Conservation (phyloP, 53 echinoderm and acorn worm genomes). For the Holothuria scabra region DNA sequence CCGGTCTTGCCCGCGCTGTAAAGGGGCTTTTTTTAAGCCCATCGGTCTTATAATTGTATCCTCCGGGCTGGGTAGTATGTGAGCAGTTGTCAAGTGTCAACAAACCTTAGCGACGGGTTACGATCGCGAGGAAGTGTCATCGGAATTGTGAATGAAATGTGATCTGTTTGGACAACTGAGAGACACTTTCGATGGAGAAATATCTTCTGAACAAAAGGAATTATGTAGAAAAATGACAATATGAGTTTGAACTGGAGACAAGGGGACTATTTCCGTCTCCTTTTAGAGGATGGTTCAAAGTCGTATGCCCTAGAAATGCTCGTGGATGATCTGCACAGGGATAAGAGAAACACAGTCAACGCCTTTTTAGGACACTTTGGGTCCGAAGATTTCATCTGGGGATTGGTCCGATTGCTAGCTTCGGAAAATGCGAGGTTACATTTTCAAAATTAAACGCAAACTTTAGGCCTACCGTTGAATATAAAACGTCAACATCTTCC, state of each 20-base stretch:
- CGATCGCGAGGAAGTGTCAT: not conserved
- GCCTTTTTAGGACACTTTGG: conserved; percentile 89
- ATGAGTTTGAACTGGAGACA: conserved; percentile 94
- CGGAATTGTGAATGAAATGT: not conserved
- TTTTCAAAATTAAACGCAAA: too few relatives aligned
- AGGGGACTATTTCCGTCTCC: conserved; percentile 83
- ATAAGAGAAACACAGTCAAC: conserved; percentile 80
- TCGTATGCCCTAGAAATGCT: conserved; percentile 84
- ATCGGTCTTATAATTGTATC: too few relatives aligned
- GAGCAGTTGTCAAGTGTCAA: conserved; percentile 30
- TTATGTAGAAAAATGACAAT: conserved; percentile 8
- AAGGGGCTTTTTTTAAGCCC: too few relatives aligned
- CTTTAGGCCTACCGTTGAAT: not conserved
- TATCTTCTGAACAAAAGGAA: not conserved
- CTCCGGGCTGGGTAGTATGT: not conserved
- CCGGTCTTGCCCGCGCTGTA: too few relatives aligned
- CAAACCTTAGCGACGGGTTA: conserved; percentile 26
- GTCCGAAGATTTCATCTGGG: conserved; percentile 95
- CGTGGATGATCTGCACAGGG: conserved; percentile 95
- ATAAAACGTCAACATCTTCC: not conserved
- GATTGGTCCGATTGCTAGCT: conserved; percentile 76
- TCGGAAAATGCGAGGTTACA: conserved; percentile 86
- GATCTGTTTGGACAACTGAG: not conserved
- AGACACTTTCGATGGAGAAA: not conserved
- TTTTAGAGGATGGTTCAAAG: conserved; percentile 66